Percentiles rank a stretch among this genome's conserved stretches.
phyloP scores from a whole-genome alignment of 2,888 invertebrate species.

The Crocallis elinguaria region DNA sequence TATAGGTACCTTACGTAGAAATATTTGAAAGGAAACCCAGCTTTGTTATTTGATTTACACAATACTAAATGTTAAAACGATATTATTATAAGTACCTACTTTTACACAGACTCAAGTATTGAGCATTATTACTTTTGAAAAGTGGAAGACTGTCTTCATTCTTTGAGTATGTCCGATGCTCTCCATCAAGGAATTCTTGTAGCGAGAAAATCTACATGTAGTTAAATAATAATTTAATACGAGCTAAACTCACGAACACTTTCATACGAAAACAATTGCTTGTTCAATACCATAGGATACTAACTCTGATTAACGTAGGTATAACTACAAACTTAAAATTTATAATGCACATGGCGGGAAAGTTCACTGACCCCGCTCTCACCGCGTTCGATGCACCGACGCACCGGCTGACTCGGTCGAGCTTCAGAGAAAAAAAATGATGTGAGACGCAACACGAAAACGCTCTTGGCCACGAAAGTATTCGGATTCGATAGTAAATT shows the following conservation, averaged over 20 bases:
- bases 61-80: no score
- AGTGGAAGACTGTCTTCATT: no score
- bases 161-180: no score
- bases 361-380: slow-evolving; percentile 79
- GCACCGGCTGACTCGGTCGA: slow-evolving; percentile 47
- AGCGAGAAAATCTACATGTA: no score
- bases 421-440: slow-evolving; percentile 48
- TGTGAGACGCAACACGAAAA: slow-evolving; percentile 42
- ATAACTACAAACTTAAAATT: slow-evolving; percentile 31
- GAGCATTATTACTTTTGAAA: no score
- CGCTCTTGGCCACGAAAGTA: slow-evolving; percentile 38
- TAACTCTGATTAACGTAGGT: not conserved
- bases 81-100: no score
- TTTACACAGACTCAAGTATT: no score
- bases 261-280: not conserved
- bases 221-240: no score
- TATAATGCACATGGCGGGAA: slow-evolving; percentile 74
- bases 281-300: not conserved
- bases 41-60: no score
- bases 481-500: slow-evolving; percentile 41
- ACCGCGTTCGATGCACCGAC: slow-evolving; percentile 81
- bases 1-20: no score
- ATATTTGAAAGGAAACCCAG: no score
- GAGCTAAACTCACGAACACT: not conserved
- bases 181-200: no score